Conservation (phyloP, 2,888 invertebrate species). For the Drosophila quinaria region DNA sequence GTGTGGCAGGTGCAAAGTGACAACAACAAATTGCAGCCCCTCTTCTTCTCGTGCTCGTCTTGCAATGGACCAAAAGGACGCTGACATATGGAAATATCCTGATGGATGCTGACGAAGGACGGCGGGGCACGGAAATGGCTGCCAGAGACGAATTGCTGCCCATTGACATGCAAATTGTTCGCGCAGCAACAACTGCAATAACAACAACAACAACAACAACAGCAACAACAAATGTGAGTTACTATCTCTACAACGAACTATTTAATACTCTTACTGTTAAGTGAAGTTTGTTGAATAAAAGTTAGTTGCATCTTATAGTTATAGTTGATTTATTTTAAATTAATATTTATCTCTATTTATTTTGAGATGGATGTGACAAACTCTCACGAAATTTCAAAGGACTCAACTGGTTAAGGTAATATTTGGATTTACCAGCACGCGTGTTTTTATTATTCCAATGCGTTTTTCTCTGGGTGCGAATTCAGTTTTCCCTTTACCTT, state of each 20-base stretch:
- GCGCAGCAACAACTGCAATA: conserved; percentile 49
- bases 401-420: neutral
- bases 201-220: conserved; percentile 24
- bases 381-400: neutral
- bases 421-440: conserved; percentile 14
- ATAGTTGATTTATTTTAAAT: neutral
- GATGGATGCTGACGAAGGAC: conserved; percentile 53
- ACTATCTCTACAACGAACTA: conserved; percentile 1
- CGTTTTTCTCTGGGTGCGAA: conserved; percentile 33
- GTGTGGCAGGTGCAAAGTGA: conserved; percentile 76
- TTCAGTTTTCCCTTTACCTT: conserved; percentile 22
- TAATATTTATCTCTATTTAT: neutral
- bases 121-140: conserved; percentile 11
- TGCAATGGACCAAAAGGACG: conserved; percentile 49
- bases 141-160: conserved; percentile 65
- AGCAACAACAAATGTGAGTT: conserved; percentile 1
- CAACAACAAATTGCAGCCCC: conserved; percentile 76
- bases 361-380: neutral
- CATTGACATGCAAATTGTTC: conserved; percentile 78
- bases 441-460: conserved; percentile 53
- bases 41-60: conserved; percentile 29
- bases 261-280: conserved; percentile 31
- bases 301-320: neutral
- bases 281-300: neutral
- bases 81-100: conserved; percentile 78